Evolutionary conservation across 2,797 vertebrate genomes (phyloP).

Genomic region (Coccyzus lansbergi): DNA sequence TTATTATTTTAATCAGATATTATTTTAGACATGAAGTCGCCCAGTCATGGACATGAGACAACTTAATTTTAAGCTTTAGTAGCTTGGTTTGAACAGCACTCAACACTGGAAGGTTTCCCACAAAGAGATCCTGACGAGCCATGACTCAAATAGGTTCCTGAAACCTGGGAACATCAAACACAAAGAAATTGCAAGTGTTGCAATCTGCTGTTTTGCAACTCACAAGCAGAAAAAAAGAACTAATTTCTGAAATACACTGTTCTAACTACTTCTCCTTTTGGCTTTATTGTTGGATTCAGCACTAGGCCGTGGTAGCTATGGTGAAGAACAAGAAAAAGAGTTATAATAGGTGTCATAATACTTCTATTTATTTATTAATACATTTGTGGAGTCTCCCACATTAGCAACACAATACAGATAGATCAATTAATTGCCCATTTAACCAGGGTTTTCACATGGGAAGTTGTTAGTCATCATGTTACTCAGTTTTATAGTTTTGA

Average conservation of each 20-base stretch:
- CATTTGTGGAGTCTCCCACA: background rate
- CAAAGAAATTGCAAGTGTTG: background rate
- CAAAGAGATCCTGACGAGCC: background rate
- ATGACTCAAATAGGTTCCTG: background rate
- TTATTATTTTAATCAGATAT: no score
- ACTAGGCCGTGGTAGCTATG: background rate
- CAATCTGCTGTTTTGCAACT: background rate
- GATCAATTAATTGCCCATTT: background rate
- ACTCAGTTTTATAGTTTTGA: background rate
- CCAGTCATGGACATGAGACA: background rate
- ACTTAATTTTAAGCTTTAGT: background rate
- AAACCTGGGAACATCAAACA: background rate
- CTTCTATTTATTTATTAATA: background rate
- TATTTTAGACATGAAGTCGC: background rate
- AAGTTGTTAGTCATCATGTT: background rate
- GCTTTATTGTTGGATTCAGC: background rate
- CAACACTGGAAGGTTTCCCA: background rate
- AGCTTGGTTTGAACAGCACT: accelerated
- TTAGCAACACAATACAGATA: accelerated
- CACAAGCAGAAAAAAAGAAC: background rate
- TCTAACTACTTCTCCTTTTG: background rate
- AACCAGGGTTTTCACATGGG: background rate
- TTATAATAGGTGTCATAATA: background rate
- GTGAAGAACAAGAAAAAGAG: background rate
- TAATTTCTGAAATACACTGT: background rate